Evolutionary conservation across 1,140 invertebrate species (phyloP).

Genomic region (Telenomus remus): DNA sequence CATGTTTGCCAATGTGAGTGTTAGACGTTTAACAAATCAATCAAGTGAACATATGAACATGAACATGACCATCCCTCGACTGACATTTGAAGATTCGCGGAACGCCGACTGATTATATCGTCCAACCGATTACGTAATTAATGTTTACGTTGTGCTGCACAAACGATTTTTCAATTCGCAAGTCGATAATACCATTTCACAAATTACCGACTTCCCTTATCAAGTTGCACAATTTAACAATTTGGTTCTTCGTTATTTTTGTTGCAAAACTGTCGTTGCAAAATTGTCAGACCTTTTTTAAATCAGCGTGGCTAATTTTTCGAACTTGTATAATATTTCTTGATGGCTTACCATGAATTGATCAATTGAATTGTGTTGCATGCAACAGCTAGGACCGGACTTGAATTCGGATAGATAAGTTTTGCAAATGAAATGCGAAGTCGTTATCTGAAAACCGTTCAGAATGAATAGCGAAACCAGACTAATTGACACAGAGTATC

Average conservation of each 20-base stretch:
- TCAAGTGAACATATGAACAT: conserved; percentile 13
- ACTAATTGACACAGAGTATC: conserved; percentile 35
- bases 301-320: too few relatives aligned
- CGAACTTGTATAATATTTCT: too few relatives aligned
- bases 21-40: background rate
- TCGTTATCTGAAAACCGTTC: conserved; percentile 4
- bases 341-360: too few relatives aligned
- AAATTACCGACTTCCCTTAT: conserved; percentile 15
- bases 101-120: conserved; percentile 20
- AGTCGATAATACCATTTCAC: conserved; percentile 9
- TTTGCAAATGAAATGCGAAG: background rate
- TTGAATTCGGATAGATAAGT: background rate
- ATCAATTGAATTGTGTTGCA: too few relatives aligned
- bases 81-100: conserved; percentile 12
- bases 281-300: too few relatives aligned
- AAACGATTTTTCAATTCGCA: conserved; percentile 4
- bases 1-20: conserved; percentile 3
- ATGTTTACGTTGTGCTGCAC: conserved; percentile 10
- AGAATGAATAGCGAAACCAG: conserved; percentile 25
- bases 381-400: background rate
- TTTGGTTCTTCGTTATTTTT: too few relatives aligned
- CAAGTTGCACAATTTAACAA: background rate
- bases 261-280: too few relatives aligned
- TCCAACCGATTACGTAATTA: conserved; percentile 31
- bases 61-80: conserved; percentile 21